Evolutionary conservation across 2,888 invertebrate genomes (phyloP), one percentile per base, ranked within the genome.

Genomic region (Orthosia gothica): DNA sequence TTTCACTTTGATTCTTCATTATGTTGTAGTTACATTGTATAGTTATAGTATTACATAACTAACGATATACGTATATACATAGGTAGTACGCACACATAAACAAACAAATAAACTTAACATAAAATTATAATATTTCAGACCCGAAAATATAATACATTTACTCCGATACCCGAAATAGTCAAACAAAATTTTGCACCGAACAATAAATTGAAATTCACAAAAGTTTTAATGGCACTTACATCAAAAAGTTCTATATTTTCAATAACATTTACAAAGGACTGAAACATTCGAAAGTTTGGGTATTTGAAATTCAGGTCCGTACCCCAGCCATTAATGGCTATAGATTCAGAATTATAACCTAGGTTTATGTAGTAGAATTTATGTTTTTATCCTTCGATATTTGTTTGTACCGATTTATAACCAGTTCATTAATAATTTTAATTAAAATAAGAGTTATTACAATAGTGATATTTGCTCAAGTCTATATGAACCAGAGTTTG

Each of bases 181-280:
- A 12, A 45, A 32, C 61, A 32, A 58, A 83, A 63, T 63, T 32
- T 23, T 15, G 32, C 49, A 54, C 50, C 47, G 18, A 70, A 55
- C 62, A 70, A 52, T 70, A 75, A 70, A 73, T 81, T 66, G 58
- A 73, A 72, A 65, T 71, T 63, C 18, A 59, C 69, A 23, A 76
- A 75, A 76, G 84, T 81, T 83, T 76, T 62, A 81, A 84, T 76
- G 54, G 57, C 49, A 47, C 15, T 59, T 58, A 70, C 23, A 65
- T 70, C 61, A 81, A 67, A 80, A 74, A 58, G 59, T 83, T 84
- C 9, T 32, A 70, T 58, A 76, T 76, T 63, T 76, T 81, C 84
- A 64, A 72, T 72, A 83, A 74, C 52, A 63, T 76, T 80, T 26
- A 69, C 67, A 55, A 66, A 70, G 70, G 54, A 62, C 66, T 26